Conservation (phyloP, 2,113 vertebrate genomes). For the Archilochus colubris region DNA sequence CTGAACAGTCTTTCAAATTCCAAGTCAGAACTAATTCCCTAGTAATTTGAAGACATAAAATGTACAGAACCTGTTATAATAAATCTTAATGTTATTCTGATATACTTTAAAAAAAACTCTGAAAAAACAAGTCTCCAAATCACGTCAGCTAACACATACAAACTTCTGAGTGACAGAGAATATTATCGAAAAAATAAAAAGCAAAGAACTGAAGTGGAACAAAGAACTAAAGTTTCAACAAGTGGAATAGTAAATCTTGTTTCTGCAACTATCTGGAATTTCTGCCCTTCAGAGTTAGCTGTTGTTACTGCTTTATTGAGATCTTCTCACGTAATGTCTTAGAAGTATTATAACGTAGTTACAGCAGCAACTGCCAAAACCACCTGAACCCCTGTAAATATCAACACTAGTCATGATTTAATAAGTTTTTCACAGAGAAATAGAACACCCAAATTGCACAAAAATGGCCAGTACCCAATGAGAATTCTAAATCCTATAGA, state of each 20-base stretch:
- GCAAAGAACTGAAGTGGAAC: not conserved
- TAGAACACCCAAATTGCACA: slow-evolving; percentile 62
- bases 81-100: not conserved
- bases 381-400: not conserved
- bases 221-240: not conserved
- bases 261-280: not conserved
- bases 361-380: not conserved
- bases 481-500: not conserved
- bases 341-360: not conserved
- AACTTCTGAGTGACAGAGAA: not conserved
- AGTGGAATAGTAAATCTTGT: not conserved
- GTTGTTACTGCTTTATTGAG: not conserved
- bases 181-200: not conserved
- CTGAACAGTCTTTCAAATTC: not conserved
- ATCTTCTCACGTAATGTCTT: not conserved
- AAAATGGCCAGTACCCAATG: not conserved
- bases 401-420: slow-evolving; percentile 53
- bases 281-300: not conserved
- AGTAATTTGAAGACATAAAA: not conserved
- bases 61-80: not conserved
- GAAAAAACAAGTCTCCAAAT: not conserved
- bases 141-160: not conserved
- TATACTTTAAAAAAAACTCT: not conserved
- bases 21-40: not conserved
- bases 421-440: slow-evolving; percentile 40